Evolutionary conservation across 2,888 invertebrate species (phyloP).

Genomic region (Melinaea menophilus): DNA sequence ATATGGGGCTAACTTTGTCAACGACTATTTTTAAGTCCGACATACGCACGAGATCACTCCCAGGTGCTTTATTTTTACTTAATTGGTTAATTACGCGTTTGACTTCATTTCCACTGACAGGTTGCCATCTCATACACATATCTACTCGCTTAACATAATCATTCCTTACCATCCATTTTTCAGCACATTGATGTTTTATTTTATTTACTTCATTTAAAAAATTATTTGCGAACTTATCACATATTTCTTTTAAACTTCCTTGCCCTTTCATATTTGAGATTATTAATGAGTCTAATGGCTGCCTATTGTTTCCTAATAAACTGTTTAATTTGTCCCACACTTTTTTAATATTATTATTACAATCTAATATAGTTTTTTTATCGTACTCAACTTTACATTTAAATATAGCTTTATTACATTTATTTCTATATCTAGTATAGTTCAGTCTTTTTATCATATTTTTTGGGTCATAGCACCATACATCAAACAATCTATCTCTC

Average conservation of each 20-base stretch:
- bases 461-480: slow-evolving; percentile 7
- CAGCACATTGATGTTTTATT: slow-evolving; percentile 2
- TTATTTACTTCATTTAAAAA: neutral
- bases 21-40: no score
- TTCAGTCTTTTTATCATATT: neutral
- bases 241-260: neutral
- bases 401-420: neutral
- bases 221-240: neutral
- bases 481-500: slow-evolving; percentile 4
- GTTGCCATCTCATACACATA: no score
- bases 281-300: neutral
- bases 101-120: no score
- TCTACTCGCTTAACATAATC: no score
- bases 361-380: slow-evolving; percentile 2
- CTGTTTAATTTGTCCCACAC: neutral
- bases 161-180: neutral
- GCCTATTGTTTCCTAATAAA: slow-evolving; percentile 1
- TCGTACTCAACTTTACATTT: neutral
- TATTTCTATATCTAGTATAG: no score
- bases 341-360: slow-evolving; percentile 7
- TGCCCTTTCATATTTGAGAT: slow-evolving; percentile 1
- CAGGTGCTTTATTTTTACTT: no score
- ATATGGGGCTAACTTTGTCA: no score
- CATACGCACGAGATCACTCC: no score
- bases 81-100: no score